Evolutionary conservation across 2,888 invertebrate species (phyloP), one percentile per base, ranked within the genome.

Genomic region (Eupithecia subfuscata): DNA sequence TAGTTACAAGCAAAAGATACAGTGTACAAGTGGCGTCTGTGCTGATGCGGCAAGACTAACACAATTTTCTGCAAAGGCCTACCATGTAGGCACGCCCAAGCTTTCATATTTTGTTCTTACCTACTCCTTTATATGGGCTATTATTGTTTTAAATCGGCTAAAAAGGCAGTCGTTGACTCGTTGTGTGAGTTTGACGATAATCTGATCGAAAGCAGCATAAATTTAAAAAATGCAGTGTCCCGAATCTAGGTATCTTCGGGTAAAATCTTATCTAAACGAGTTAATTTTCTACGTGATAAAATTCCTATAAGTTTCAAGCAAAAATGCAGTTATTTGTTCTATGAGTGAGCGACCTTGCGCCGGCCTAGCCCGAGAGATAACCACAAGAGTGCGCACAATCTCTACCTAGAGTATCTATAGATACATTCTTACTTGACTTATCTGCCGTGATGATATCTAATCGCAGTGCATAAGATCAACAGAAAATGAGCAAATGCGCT

Each of bases 391-490:
- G 60, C 22, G n/a, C 60, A 60, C 22, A 56, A 56, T 56, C n/a
- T 56, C 22, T n/a, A 52, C 48, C 9, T 22, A 56, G 22, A 56
- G 56, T 56, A 56, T 11, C n/a, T n/a, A 22, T 22, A 56, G 22
- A 52, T 40, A 48, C 18, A 34, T 34, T 7, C 34, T 7, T 5
- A 48, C 48, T 30, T 30, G n/a, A 8, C 37, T 40, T 67, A 67
- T 65, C 65, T 37, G 40, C 40, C n/a, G 40, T 68, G 25, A n/a
- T 45, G 22, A 40, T 68, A 85, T 80, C 83, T 78, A 82, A 82
- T 82, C 83, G 79, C 85, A 84, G 87, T 90, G 89, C 89, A 91
- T 88, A 85, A 87, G 86, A 90, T 89, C 86, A 88, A 84, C 82
- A 80, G 85, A 89, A 91, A 90, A 75, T n/a, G 18, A 18, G 64